Conservation (phyloP, 2,888 invertebrate species). For the Trissonchulus latispiculum region DNA sequence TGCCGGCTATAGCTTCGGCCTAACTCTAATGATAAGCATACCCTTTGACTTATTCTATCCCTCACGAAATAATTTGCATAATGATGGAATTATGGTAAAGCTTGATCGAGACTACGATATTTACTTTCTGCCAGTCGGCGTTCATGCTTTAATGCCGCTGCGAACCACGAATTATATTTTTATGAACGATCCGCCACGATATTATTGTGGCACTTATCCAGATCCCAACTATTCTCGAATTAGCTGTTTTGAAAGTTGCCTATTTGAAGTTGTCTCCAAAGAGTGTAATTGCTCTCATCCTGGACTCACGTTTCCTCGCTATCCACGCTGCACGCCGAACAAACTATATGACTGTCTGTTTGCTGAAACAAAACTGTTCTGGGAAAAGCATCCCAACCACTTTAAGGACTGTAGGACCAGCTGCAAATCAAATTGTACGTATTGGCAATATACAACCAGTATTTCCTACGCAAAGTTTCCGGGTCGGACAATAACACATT, state of each 20-base stretch:
- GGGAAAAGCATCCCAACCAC: background rate
- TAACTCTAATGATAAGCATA: background rate
- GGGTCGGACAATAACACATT: background rate
- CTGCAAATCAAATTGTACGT: background rate
- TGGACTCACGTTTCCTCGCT: background rate
- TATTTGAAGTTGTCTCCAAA: background rate
- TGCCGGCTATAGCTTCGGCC: background rate
- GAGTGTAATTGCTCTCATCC: background rate
- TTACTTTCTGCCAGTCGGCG: background rate
- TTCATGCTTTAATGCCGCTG: background rate
- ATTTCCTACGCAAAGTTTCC: background rate
- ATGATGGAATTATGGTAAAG: background rate
- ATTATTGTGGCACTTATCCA: background rate
- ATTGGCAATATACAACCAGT: background rate
- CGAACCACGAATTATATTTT: background rate
- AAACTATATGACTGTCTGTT: background rate
- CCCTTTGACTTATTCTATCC: background rate
- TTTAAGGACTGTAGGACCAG: background rate
- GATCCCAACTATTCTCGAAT: background rate
- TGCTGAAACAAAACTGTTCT: background rate
- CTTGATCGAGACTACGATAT: background rate
- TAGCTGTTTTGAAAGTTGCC: background rate
- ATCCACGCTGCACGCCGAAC: background rate
- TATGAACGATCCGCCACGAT: background rate
- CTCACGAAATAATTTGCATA: background rate